Base-by-base conservation (phyloP, 1,140 invertebrate species). In the Berghia stephanieae region DNA sequence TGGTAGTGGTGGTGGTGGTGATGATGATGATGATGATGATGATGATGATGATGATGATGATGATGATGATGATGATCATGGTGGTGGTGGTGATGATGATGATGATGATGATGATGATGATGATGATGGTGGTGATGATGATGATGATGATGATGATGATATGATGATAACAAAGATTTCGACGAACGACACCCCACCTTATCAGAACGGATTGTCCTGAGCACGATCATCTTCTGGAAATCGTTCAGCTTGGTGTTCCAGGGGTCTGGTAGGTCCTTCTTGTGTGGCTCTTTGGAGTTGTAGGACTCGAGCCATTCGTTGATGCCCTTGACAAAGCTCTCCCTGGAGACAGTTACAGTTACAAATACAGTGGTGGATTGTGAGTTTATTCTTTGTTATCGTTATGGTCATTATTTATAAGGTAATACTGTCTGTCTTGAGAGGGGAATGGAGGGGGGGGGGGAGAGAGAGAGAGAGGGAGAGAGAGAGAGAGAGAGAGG, bases 131-230 rank as follows among this genome's bases (percentile, higher is more conserved):
- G 46, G 46, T 52, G 46, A 52, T 52, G 46, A 52, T 52, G 46
- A 52, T 52, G 46, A 52, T 52, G 46, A 52, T 52, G 46, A 24
- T 52, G 46, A 52, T n/a, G n/a, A n/a, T n/a, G n/a, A n/a, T n/a
- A n/a, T n/a, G n/a, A n/a, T n/a, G n/a, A n/a, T n/a, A n/a, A n/a
- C n/a, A n/a, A n/a, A n/a, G n/a, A n/a, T n/a, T n/a, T n/a, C n/a
- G n/a, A n/a, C n/a, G n/a, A n/a, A n/a, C n/a, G 24, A n/a, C 10
- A 57, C 94, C 79, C 44, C 55, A 96, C 95, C 91, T 90, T 90
- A 70, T 90, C 90, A 42, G 88, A 86, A 43, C 90, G 77, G 63
- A 90, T 85, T 49, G 83, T 85, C 3, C 89, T 73, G 0, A 90
- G 83, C 5, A 90, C 71, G 3, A 90, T 87, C 88, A 90, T 89